Conservation (phyloP, 2,113 vertebrate species). For the Anseranas semipalmata region DNA sequence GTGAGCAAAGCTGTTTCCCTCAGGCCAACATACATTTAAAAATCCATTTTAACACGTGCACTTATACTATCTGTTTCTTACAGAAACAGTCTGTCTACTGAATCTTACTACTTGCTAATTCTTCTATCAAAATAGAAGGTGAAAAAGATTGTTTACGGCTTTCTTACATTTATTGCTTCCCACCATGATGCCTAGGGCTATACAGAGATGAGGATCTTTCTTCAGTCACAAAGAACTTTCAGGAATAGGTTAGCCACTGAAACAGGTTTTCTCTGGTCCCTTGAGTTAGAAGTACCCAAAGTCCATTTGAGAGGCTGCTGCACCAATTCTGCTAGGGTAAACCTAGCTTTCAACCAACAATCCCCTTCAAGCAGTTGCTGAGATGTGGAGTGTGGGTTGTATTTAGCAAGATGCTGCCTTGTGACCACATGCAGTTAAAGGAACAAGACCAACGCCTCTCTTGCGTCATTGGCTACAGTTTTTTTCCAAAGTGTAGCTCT, state of each 20-base stretch:
- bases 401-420: not conserved
- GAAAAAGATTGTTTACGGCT: not conserved
- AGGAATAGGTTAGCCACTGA: not conserved
- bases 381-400: not conserved
- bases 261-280: not conserved
- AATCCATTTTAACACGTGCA: slow-evolving; percentile 37
- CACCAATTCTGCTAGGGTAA: not conserved
- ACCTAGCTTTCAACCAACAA: not conserved
- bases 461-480: not conserved
- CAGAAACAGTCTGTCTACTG: not conserved
- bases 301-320: not conserved
- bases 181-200: not conserved
- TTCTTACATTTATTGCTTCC: slow-evolving; percentile 5
- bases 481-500: not conserved
- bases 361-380: not conserved
- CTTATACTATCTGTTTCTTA: slow-evolving; percentile 1
- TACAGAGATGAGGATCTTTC: not conserved
- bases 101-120: not conserved
- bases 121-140: not conserved
- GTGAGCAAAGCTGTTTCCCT: slow-evolving; percentile 43
- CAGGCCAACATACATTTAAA: slow-evolving; percentile 33
- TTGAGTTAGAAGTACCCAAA: not conserved
- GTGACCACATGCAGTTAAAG: not conserved
- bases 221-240: not conserved
- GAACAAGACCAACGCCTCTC: not conserved